Evolutionary conservation across 2,113 vertebrate species (phyloP).

Genomic region (Crotalus horridus): DNA sequence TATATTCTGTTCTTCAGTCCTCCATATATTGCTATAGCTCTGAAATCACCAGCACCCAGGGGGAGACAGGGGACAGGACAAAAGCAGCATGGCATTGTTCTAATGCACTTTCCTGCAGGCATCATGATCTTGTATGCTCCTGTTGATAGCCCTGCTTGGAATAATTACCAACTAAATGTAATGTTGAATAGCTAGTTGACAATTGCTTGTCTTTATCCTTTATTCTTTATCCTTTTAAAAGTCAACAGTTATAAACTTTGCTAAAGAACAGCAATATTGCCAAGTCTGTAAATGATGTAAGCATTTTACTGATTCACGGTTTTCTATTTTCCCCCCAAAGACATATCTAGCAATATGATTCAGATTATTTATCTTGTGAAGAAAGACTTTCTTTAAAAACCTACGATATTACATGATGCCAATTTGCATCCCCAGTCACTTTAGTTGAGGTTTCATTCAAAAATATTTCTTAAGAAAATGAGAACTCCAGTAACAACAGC

Average conservation of each 20-base stretch:
- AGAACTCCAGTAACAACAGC: constrained; percentile 31
- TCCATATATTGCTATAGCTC: background rate
- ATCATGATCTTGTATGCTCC: background rate
- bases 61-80: background rate
- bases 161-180: constrained; percentile 6
- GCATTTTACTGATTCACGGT: constrained; percentile 14
- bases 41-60: background rate
- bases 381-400: constrained; percentile 24
- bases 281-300: constrained; percentile 40
- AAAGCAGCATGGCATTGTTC: background rate
- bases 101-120: background rate
- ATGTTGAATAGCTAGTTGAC: constrained; percentile 18
- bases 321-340: constrained; percentile 47
- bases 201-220: background rate
- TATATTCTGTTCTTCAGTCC: constrained; percentile 5
- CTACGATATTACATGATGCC: constrained; percentile 36
- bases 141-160: background rate
- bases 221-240: background rate
- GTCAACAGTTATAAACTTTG: constrained; percentile 21
- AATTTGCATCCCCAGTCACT: constrained; percentile 34
- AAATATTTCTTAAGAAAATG: constrained; percentile 53
- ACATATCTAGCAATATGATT: constrained; percentile 30
- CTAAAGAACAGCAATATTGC: constrained; percentile 38
- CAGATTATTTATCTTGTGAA: constrained; percentile 42
- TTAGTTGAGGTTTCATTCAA: constrained; percentile 42